phyloP scores from a whole-genome alignment of 2,797 vertebrate genomes.

The Morelia viridis region DNA sequence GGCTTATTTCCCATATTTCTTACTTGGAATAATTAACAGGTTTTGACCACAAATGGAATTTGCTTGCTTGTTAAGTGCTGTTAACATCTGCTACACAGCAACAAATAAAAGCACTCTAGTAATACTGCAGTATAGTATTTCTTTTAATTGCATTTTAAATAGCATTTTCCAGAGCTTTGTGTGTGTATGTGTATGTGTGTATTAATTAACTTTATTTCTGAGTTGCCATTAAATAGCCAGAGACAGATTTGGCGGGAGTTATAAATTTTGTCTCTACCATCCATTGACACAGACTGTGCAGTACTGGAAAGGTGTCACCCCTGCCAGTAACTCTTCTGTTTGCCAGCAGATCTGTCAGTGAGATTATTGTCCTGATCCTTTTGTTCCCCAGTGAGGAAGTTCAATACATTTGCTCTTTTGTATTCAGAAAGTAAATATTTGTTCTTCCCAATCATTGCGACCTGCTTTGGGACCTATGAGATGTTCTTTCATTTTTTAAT shows the following conservation, averaged over 20 bases:
- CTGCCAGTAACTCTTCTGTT: not conserved
- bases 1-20: not conserved
- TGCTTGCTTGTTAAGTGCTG: not conserved
- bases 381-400: not conserved
- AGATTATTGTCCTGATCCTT: not conserved
- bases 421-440: not conserved
- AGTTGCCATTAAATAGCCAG: not conserved
- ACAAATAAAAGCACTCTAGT: not conserved
- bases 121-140: not conserved
- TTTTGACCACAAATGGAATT: not conserved
- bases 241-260: not conserved
- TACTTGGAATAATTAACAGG: not conserved
- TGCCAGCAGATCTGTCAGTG: not conserved
- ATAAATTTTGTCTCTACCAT: not conserved
- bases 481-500: not conserved
- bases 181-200: not conserved
- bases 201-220: no score
- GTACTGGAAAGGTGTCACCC: not conserved
- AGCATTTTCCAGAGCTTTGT: not conserved
- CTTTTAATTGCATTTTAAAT: not conserved
- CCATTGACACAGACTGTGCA: not conserved
- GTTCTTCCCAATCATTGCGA: not conserved
- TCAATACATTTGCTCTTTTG: not conserved
- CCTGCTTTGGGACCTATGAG: not conserved
- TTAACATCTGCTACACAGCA: not conserved